phyloP scores from a whole-genome alignment of 2,888 invertebrate genomes.

The Pachycephus smyrnensis region DNA sequence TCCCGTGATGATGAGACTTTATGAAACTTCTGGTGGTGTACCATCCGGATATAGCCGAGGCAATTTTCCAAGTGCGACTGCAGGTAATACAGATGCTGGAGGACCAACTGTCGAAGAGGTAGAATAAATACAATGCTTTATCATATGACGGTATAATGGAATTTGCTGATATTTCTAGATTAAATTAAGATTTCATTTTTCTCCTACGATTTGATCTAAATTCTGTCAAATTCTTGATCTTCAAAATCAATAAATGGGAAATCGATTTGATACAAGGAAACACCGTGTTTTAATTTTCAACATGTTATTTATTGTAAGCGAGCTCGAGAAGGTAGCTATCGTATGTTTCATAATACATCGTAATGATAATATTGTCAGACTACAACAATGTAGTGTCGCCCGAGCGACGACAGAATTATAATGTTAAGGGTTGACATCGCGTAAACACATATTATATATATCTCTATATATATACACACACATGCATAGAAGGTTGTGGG shows the following conservation, averaged over 20 bases:
- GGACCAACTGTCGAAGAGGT: slow-evolving; percentile 92
- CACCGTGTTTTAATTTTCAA: slow-evolving; percentile 47
- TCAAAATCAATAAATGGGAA: background rate
- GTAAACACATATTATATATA: slow-evolving; percentile 34
- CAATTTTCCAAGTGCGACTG: slow-evolving; percentile 1
- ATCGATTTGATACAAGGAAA: background rate
- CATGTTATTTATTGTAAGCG: slow-evolving; percentile 65
- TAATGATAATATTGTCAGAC: slow-evolving; percentile 59
- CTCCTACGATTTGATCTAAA: no score
- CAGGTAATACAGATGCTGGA: slow-evolving; percentile 66
- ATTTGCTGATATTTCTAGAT: no score
- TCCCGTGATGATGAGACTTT: slow-evolving; percentile 28
- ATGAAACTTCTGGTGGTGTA: slow-evolving; percentile 9
- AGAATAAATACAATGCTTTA: slow-evolving; percentile 69
- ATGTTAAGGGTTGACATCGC: slow-evolving; percentile 43
- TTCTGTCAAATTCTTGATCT: background rate
- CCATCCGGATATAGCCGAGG: no score
- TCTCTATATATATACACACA: slow-evolving; percentile 46
- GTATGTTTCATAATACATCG: slow-evolving; percentile 61
- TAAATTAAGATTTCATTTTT: no score
- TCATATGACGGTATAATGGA: no score
- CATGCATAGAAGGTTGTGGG: background rate
- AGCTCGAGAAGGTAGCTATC: slow-evolving; percentile 63
- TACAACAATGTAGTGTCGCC: slow-evolving; percentile 52
- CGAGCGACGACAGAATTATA: slow-evolving; percentile 16